Evolutionary conservation across 1,140 invertebrate genomes (phyloP).

Genomic region (Wasmannia auropunctata): DNA sequence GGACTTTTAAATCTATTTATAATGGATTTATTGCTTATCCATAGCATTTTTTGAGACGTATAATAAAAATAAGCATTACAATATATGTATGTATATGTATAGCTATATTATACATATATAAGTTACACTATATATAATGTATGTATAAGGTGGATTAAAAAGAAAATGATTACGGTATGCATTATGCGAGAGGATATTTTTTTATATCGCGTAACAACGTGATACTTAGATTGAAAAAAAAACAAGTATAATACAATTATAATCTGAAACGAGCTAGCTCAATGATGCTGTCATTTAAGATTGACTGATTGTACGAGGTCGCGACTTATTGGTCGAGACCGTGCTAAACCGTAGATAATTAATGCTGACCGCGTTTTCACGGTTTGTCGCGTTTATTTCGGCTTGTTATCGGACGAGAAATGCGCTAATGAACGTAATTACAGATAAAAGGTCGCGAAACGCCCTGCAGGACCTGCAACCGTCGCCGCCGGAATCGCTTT

Average conservation of each 20-base stretch:
- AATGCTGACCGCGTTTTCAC: constrained; percentile 67
- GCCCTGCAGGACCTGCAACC: not conserved
- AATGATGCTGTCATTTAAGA: not conserved
- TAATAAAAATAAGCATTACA: not conserved
- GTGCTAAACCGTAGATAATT: constrained; percentile 67
- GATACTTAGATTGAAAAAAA: not conserved
- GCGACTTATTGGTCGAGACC: constrained; percentile 31
- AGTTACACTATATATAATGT: not conserved
- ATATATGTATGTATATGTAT: too few species aligned
- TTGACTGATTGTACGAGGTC: not conserved
- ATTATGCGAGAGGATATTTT: not conserved
- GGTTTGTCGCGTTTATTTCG: constrained; percentile 64
- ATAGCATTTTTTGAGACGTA: not conserved
- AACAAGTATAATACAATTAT: not conserved
- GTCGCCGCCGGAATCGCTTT: constrained; percentile 13
- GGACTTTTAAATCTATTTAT: constrained; percentile 23
- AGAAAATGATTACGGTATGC: not conserved
- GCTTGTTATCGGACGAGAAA: constrained; percentile 67
- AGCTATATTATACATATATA: not conserved
- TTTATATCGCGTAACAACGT: not conserved
- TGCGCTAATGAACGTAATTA: constrained; percentile 73
- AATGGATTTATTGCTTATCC: not conserved
- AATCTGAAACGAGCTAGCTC: not conserved
- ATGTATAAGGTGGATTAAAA: not conserved
- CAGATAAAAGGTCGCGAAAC: constrained; percentile 68